Conservation (phyloP, 2,888 invertebrate genomes). For the Nymphalis polychloros region DNA sequence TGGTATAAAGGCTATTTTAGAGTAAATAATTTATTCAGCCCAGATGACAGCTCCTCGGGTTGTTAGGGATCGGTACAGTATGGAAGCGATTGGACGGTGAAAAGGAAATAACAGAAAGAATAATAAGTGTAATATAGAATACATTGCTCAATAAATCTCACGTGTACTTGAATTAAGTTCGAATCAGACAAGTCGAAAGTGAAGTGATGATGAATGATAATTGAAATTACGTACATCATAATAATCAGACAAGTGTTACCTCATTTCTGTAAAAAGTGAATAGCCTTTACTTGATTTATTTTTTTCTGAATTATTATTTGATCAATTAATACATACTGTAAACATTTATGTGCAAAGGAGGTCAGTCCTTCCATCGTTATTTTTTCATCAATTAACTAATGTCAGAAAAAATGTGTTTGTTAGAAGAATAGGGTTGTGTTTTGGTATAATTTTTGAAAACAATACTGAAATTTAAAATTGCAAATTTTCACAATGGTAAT, state of each 20-base stretch:
- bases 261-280: constrained; percentile 29
- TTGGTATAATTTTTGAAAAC: too few relatives aligned
- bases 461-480: too few relatives aligned
- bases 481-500: not conserved
- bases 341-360: too few relatives aligned
- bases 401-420: too few relatives aligned
- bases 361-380: too few relatives aligned
- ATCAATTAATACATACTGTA: too few relatives aligned
- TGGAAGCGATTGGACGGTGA: constrained; percentile 60
- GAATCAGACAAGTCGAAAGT: constrained; percentile 17
- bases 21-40: constrained; percentile 35
- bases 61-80: constrained; percentile 61
- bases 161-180: constrained; percentile 18
- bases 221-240: constrained; percentile 23
- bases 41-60: constrained; percentile 68
- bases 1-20: constrained; percentile 30
- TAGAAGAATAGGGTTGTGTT: too few relatives aligned
- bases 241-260: constrained; percentile 23
- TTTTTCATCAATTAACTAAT: too few relatives aligned
- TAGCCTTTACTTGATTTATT: constrained; percentile 16
- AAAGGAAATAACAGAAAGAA: constrained; percentile 41
- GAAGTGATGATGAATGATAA: constrained; percentile 29
- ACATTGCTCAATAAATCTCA: constrained; percentile 21
- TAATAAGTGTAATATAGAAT: constrained; percentile 10
- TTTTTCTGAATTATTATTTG: not conserved